Conservation (phyloP, 1,140 invertebrate genomes). For the Alviniconcha marisindica region DNA sequence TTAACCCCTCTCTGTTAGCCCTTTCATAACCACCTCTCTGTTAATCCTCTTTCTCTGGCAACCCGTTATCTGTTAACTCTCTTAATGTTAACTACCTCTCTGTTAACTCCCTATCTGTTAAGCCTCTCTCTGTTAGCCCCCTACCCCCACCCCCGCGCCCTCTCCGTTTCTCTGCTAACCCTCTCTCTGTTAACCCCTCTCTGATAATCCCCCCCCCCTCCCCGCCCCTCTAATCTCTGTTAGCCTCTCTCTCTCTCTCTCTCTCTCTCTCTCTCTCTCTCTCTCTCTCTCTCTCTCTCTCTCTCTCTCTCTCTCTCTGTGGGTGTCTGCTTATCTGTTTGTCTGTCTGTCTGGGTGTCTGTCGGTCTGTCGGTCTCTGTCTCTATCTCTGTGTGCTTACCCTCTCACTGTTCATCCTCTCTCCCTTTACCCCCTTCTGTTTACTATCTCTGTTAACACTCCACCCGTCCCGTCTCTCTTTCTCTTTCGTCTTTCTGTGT, state of each 20-base stretch:
- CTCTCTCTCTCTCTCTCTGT: conserved; percentile 8
- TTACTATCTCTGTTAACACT: neutral
- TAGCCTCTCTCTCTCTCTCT: neutral
- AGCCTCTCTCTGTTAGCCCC: neutral
- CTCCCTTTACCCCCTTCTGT: neutral
- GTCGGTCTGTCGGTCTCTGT: neutral
- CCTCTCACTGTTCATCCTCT: neutral
- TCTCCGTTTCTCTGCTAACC: neutral
- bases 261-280: conserved; percentile 13
- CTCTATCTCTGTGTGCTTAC: neutral
- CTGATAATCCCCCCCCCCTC: neutral
- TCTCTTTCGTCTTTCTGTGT: neutral
- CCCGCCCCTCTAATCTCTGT: neutral
- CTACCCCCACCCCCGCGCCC: neutral
- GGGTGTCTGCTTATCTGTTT: neutral
- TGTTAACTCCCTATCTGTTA: no score
- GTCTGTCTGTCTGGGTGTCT: neutral
- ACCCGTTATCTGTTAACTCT: no score
- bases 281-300: conserved; percentile 14
- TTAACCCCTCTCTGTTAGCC: neutral
- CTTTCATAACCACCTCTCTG: neutral
- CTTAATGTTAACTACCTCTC: neutral
- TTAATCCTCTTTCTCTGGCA: neutral
- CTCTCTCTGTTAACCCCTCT: neutral
- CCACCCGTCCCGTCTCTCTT: neutral